Conservation (phyloP, 2,888 invertebrate genomes). For the Phalera bucephala region DNA sequence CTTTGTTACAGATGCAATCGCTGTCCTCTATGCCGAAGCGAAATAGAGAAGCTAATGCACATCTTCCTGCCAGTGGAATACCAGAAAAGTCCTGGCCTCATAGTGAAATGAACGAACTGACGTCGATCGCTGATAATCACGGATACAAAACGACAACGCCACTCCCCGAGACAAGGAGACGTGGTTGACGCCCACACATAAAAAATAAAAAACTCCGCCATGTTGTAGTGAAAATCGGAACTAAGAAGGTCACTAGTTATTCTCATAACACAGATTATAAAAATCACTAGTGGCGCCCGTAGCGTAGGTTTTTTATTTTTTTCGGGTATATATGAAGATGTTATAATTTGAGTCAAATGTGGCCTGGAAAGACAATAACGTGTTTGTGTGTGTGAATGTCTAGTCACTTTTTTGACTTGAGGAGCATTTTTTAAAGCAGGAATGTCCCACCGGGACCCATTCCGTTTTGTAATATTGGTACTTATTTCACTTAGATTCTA, state of each 20-base stretch:
- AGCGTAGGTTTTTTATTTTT: not conserved
- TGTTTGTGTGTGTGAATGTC: slow-evolving; percentile 70
- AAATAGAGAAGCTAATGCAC: slow-evolving; percentile 87
- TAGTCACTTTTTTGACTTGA: slow-evolving; percentile 60
- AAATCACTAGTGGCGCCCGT: not conserved
- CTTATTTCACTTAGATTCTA: slow-evolving; percentile 30
- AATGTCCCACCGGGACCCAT: slow-evolving; percentile 22
- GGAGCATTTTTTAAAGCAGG: slow-evolving; percentile 48
- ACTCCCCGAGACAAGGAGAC: slow-evolving; percentile 1
- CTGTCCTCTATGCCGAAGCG: slow-evolving; percentile 89
- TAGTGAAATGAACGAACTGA: slow-evolving; percentile 60
- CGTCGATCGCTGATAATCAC: slow-evolving; percentile 31
- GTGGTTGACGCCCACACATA: not conserved
- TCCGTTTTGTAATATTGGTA: slow-evolving; percentile 33
- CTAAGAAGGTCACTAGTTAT: not conserved
- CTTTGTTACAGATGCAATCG: slow-evolving; percentile 83
- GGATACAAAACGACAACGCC: slow-evolving; percentile 25
- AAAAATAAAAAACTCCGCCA: not conserved
- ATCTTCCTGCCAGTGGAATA: slow-evolving; percentile 87
- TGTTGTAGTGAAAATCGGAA: not conserved
- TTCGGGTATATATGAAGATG: not conserved
- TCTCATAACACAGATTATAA: not conserved
- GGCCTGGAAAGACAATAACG: slow-evolving; percentile 14
- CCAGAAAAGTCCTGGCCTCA: slow-evolving; percentile 56
- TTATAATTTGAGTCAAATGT: not conserved